Base-by-base conservation (phyloP, 2,113 vertebrate species). In the Chamaetylas fuelleborni region DNA sequence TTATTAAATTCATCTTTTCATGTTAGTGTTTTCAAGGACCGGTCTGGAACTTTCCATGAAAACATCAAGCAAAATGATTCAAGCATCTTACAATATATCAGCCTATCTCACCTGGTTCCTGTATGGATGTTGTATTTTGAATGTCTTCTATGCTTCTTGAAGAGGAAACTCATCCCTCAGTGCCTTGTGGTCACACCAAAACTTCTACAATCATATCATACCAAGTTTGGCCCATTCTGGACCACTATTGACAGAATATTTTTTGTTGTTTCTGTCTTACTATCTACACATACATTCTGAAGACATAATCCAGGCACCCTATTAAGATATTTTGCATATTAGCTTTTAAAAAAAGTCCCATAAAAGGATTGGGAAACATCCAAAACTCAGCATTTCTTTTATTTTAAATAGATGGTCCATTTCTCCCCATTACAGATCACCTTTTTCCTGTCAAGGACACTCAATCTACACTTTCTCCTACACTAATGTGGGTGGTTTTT, bases 401-500 rank as follows among this genome's bases (percentile, higher is more conserved):
- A 18, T 19, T 54, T 81, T 36, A 56, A 74, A 48, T 17, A 34
- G 56, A n/a, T 56, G 24, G 6, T 16, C 6, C 1, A 7, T 88
- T 90, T 25, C 15, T 62, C 29, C 33, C 15, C 4, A 3, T 47
- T 67, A 28, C 12, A 48, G 17, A 5, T 56, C 16, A 9, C 20
- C 7, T 53, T 61, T 72, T 43, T 5, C 3, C 5, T 69, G 24
- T n/a, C 25, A 48, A 53, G 66, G 70, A 26, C 4, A 1, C 12
- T 16, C 26, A 57, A 26, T 48, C 15, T 45, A 17, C 12, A 16
- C 9, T 40, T 42, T 11, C 9, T 14, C 0, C 1, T 29, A 20
- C 1, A 0, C 18, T n/a, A 8, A 29, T 0, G 0, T 1, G 28
- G 8, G 10, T 25, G 22, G 1, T 5, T 56, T 48, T 56, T 50